Conservation (phyloP, 1,140 invertebrate genomes). For the Pemphigus obesinymphae region DNA sequence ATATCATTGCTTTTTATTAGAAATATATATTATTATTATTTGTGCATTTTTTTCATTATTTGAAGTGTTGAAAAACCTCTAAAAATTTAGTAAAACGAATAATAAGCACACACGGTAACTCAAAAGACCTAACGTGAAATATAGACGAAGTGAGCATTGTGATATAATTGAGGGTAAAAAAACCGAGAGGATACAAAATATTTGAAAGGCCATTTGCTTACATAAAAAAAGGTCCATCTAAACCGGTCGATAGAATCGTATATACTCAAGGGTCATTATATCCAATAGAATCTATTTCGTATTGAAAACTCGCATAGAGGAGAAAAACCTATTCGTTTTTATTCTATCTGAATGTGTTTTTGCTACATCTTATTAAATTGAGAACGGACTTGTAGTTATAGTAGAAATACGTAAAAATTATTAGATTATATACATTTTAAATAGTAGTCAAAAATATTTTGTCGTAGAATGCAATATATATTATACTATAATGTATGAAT, state of each 20-base stretch:
- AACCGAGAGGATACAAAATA: background rate
- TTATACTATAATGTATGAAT: no score
- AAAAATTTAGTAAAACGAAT: slow-evolving; percentile 15
- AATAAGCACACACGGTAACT: background rate
- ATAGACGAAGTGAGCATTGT: background rate
- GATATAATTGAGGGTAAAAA: background rate
- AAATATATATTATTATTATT: no score
- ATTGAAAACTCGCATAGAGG: background rate
- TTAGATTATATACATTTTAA: no score
- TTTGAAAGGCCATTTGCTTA: slow-evolving; percentile 15
- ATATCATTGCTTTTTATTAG: no score
- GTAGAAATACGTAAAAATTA: no score
- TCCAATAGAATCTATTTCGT: background rate
- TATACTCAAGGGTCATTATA: no score
- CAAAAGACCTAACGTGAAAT: background rate
- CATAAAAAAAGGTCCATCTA: background rate
- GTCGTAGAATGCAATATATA: no score
- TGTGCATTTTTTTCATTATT: no score
- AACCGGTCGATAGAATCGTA: slow-evolving; percentile 9
- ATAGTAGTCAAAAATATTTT: no score
- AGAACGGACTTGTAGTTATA: background rate
- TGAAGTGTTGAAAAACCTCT: background rate
- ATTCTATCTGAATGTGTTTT: background rate
- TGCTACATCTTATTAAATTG: background rate
- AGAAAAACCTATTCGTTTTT: background rate